A percentile compares a stretch with the other conserved stretches of the same genome.
phyloP scores from a whole-genome alignment of 2,888 invertebrate genomes.

The Cheiracanthium punctorium region DNA sequence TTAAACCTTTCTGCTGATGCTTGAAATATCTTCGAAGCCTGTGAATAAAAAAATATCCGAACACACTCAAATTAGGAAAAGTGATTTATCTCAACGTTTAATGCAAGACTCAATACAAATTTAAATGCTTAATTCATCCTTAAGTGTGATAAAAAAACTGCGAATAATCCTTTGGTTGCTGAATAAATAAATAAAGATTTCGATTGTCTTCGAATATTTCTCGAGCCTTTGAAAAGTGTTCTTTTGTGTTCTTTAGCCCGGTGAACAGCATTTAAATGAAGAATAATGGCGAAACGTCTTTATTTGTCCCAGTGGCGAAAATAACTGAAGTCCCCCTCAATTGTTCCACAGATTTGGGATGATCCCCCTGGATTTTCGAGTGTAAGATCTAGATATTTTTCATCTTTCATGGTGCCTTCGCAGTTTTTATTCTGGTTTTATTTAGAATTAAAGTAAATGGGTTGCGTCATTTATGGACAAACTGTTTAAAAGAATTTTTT shows the following conservation, averaged over 20 bases:
- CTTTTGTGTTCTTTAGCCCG: conserved; percentile 7
- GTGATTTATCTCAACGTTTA: too few species aligned
- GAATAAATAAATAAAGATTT: background rate
- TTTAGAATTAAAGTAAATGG: background rate
- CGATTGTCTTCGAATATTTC: background rate
- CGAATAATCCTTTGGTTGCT: background rate
- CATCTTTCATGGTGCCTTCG: background rate
- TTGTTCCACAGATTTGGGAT: conserved; percentile 27
- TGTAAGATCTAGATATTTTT: conserved; percentile 8
- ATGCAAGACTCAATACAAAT: background rate
- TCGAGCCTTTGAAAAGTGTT: background rate
- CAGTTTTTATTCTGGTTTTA: background rate
- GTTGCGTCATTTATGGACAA: background rate
- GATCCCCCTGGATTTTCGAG: conserved; percentile 36
- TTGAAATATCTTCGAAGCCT: too few species aligned
- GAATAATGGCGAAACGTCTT: conserved; percentile 60
- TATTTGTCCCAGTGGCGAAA: conserved; percentile 42
- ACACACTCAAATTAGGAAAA: too few species aligned
- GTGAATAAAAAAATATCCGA: too few species aligned
- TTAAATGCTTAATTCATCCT: background rate
- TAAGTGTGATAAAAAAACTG: background rate
- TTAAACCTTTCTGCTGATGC: too few species aligned
- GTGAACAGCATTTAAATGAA: conserved; percentile 59
- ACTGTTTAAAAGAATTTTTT: background rate
- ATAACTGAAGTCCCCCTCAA: conserved; percentile 47